phyloP scores from a whole-genome alignment of 92 coral and sea anemone genomes.

The Desmophyllum pertusum region DNA sequence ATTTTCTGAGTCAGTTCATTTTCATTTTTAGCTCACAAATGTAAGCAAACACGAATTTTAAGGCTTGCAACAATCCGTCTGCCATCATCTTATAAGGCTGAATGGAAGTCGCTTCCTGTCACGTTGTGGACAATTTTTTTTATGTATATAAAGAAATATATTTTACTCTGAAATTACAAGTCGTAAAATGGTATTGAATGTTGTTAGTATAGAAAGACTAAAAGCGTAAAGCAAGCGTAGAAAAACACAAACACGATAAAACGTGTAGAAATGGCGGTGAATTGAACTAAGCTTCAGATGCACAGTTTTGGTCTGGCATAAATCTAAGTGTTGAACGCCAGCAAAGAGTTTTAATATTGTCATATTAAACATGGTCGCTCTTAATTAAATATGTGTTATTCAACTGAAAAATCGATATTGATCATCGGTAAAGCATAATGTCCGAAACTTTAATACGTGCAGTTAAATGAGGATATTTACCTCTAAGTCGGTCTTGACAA shows the following conservation, averaged over 20 bases:
- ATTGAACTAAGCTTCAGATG: neutral
- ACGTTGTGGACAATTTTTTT: neutral
- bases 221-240: neutral
- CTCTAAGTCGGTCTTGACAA: neutral
- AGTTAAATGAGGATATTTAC: neutral
- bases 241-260: neutral
- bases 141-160: neutral
- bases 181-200: neutral
- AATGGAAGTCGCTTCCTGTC: neutral
- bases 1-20: too few relatives aligned
- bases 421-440: neutral
- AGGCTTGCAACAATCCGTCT: neutral
- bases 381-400: slow-evolving; percentile 5
- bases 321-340: neutral
- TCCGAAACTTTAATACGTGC: neutral
- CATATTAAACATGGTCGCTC: slow-evolving; percentile 3
- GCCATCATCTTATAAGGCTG: neutral
- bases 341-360: neutral
- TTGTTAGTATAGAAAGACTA: too few relatives aligned
- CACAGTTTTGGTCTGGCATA: neutral
- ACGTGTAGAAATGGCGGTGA: neutral
- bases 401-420: slow-evolving; percentile 4
- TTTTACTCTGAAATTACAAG: neutral
- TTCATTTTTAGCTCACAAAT: too few relatives aligned
- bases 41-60: neutral